Base-by-base conservation (phyloP, 2,797 vertebrate species). In the Karalla daura region DNA sequence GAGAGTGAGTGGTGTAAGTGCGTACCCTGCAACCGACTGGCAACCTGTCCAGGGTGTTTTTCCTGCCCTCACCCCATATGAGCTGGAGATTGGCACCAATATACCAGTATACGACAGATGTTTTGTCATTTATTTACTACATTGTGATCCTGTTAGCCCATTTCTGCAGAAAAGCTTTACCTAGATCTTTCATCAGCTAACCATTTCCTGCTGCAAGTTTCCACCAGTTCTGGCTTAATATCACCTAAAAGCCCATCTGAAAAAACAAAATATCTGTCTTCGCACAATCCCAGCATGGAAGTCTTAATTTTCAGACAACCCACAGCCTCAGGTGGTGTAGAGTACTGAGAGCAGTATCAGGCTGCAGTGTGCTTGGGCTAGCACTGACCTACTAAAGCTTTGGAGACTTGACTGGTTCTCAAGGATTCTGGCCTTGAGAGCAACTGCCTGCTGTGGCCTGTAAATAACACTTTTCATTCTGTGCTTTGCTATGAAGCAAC, bases 321-420 rank as follows among this genome's bases (percentile, higher is more conserved):
- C 50, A 40, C 53, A 4, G 14, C 24, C 10, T 55, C 40, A 56
- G 24, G 39, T 3, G 36, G 28, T 45, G 14, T 33, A 46, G 35
- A 49, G 14, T 40, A 53, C 21, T 53, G 13, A 72, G 3, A 63
- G 35, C 33, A 32, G 7, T 39, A 50, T 66, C 33, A 41, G 27
- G 32, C 27, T 45, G 52, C 47, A 25, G 17, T 51, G 20, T 27
- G 14, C 17, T 36, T 73, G 21, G 36, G 30, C 17, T 14, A 20
- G 21, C 63, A 32, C 11, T 71, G 69, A 81, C 68, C 68, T 47
- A 35, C 40, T 62, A 35, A 64, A 35, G 45, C 27, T 63, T 76
- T 13, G 43, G 50, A 64, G 27, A 21, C 33, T 37, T 36, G 32
- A 53, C 69, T 15, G 46, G n/a, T 35, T 66, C 30, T 76, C 54